These are phyloP conservation scores for Saccostrea cuccullata DNA, from an alignment of 1,140 invertebrate genomes.

Conservation along the genomic window DNA sequence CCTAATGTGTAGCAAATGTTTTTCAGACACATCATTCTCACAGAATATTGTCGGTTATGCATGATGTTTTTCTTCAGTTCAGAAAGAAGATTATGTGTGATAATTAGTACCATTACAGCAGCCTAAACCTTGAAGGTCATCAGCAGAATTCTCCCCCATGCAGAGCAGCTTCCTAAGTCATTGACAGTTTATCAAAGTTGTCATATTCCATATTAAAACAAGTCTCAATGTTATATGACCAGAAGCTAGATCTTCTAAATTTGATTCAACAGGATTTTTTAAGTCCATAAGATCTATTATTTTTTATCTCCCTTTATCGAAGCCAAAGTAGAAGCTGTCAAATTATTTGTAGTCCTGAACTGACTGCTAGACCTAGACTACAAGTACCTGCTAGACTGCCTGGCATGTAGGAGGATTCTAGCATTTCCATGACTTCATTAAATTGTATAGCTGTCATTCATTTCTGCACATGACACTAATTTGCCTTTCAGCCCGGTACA, in stretches of 20 bases:
- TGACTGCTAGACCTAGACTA: background rate
- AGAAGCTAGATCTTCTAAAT: background rate
- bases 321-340: background rate
- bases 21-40: too few species aligned
- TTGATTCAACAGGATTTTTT: background rate
- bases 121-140: background rate
- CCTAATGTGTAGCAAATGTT: too few species aligned
- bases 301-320: background rate
- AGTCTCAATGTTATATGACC: background rate
- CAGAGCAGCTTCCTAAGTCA: background rate
- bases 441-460: background rate
- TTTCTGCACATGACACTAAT: constrained; percentile 56
- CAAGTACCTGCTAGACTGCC: background rate
- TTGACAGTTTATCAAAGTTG: too few species aligned
- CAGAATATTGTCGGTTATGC: too few species aligned
- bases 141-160: constrained; percentile 14
- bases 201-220: background rate
- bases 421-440: background rate
- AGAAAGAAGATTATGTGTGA: background rate
- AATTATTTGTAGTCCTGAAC: background rate
- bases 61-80: background rate
- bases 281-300: background rate
- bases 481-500: constrained; percentile 72
- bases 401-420: constrained; percentile 10
- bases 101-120: background rate